phyloP scores from a whole-genome alignment of 2,888 invertebrate species.

The Cryptocheilus praepositus region DNA sequence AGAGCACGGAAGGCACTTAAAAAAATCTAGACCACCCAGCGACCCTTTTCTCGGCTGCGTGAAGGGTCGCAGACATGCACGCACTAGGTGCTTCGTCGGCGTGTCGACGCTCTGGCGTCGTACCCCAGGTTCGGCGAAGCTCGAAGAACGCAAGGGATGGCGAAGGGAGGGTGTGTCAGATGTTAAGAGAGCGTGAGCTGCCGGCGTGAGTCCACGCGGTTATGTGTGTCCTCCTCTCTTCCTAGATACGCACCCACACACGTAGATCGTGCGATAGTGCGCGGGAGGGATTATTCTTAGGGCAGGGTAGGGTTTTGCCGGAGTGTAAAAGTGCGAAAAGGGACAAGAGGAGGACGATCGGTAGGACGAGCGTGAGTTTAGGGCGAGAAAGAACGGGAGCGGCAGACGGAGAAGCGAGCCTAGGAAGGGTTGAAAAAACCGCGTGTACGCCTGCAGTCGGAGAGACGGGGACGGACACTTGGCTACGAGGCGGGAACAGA shows the following conservation, averaged over 20 bases:
- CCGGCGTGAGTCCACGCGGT: no score
- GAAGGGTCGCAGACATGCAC: constrained; percentile 55
- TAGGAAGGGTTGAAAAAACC: constrained; percentile 47
- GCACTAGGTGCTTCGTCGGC: constrained; percentile 59
- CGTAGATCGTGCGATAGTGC: constrained; percentile 60
- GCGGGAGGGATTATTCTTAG: constrained; percentile 65
- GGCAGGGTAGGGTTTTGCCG: constrained; percentile 65
- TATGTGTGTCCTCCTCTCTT: constrained; percentile 26
- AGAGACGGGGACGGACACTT: constrained; percentile 19
- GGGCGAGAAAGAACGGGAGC: constrained; percentile 41
- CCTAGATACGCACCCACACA: constrained; percentile 37
- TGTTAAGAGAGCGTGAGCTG: constrained; percentile 37
- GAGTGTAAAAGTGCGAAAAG: constrained; percentile 69
- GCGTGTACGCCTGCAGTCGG: constrained; percentile 43
- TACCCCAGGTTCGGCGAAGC: constrained; percentile 32
- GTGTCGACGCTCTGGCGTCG: constrained; percentile 44
- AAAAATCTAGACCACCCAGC: constrained; percentile 72
- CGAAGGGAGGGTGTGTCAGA: constrained; percentile 19
- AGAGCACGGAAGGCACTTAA: constrained; percentile 50
- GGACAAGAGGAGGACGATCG: constrained; percentile 52
- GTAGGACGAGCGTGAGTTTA: constrained; percentile 50
- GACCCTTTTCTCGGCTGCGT: constrained; percentile 63
- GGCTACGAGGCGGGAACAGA: constrained; percentile 3
- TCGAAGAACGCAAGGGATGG: constrained; percentile 23
- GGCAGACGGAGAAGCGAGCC: constrained; percentile 21